phyloP scores from a whole-genome alignment of 2,888 invertebrate genomes.

The Scaptomyza cyrtandrae region DNA sequence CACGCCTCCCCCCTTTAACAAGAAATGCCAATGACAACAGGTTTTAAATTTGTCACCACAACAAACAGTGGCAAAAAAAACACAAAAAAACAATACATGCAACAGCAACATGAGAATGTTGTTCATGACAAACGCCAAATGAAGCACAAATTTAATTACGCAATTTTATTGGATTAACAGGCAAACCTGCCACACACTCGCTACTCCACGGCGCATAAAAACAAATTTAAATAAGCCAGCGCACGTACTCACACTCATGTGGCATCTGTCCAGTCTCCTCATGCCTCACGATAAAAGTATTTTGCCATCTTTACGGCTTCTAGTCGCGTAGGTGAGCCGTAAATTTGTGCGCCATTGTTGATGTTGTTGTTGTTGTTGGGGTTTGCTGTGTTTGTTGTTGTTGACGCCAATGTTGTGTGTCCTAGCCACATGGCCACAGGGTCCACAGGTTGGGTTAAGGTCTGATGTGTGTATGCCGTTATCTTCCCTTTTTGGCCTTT shows the following conservation, averaged over 20 bases:
- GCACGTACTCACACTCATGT: slow-evolving; percentile 37
- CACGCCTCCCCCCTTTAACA: not conserved
- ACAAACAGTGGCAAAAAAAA: slow-evolving; percentile 60
- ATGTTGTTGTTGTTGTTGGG: slow-evolving; percentile 19
- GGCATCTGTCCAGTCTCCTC: slow-evolving; percentile 23
- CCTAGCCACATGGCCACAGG: slow-evolving; percentile 31
- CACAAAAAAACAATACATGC: slow-evolving; percentile 36
- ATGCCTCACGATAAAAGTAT: slow-evolving; percentile 14
- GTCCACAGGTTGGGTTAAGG: not conserved
- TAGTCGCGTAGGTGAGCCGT: slow-evolving; percentile 81
- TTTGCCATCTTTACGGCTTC: slow-evolving; percentile 56
- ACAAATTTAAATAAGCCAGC: slow-evolving; percentile 77
- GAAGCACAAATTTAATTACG: slow-evolving; percentile 85
- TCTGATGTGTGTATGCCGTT: slow-evolving; percentile 33
- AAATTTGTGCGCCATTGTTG: slow-evolving; percentile 76
- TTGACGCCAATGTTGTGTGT: slow-evolving; percentile 75
- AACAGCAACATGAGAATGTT: slow-evolving; percentile 19
- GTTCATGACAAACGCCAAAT: slow-evolving; percentile 81
- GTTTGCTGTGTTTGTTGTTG: slow-evolving; percentile 54
- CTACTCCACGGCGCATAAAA: slow-evolving; percentile 37
- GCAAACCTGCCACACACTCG: slow-evolving; percentile 40
- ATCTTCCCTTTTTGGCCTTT: slow-evolving; percentile 77
- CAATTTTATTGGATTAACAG: slow-evolving; percentile 85
- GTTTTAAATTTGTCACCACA: slow-evolving; percentile 79
- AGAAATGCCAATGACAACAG: slow-evolving; percentile 54